These are phyloP conservation scores for Bungarus multicinctus DNA, from an alignment of 2,113 vertebrate species.

Conservation along the genomic window DNA sequence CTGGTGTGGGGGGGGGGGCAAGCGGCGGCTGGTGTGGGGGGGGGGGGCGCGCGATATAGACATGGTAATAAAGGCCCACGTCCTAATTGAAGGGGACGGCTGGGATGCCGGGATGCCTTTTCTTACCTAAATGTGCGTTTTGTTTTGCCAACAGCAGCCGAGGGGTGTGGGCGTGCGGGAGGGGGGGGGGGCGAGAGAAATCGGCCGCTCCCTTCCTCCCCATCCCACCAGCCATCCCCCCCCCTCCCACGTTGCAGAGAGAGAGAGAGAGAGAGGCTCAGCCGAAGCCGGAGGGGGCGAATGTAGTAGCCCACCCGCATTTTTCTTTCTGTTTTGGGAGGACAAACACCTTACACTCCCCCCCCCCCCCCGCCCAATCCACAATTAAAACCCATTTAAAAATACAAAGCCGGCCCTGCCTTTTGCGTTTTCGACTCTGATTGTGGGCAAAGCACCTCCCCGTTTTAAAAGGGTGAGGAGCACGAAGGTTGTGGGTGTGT, in stretches of 20 bases:
- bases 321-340: background rate
- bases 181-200: background rate
- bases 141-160: background rate
- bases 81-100: background rate
- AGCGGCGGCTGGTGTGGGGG: rapidly evolving
- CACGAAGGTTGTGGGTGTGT: no score
- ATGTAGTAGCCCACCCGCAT: background rate
- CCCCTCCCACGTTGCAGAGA: background rate
- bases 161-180: no score
- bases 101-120: background rate
- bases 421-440: constrained; percentile 74
- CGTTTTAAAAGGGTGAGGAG: constrained; percentile 45
- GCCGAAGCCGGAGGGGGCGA: background rate
- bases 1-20: no score
- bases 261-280: no score
- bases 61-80: background rate
- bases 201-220: no score
- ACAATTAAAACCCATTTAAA: constrained; percentile 4
- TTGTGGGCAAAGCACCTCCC: constrained; percentile 73
- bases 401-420: constrained; percentile 22
- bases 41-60: background rate
- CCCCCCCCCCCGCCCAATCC: background rate
- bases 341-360: background rate
- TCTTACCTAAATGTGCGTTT: background rate
- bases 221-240: rapidly evolving